These are phyloP conservation scores for Luffia ferchaultella DNA, from an alignment of 2,888 invertebrate species.

Conservation along the genomic window DNA sequence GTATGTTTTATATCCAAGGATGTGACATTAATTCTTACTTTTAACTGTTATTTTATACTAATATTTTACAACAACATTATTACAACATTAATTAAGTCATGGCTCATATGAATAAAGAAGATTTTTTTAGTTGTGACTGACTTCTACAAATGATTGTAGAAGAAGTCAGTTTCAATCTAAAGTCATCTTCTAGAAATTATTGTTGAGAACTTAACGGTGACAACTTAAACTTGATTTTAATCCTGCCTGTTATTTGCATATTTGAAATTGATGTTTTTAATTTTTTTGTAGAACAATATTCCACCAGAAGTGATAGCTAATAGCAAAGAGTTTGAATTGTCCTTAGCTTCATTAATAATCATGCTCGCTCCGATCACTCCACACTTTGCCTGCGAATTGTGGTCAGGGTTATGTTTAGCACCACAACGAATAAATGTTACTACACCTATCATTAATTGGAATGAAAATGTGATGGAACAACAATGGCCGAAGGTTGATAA, in stretches of 20 bases:
- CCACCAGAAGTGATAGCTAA: conserved; percentile 68
- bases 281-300: conserved; percentile 60
- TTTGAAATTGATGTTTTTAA: neutral
- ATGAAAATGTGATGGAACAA: conserved; percentile 76
- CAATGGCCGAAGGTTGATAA: conserved; percentile 80
- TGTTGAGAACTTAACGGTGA: too few relatives aligned
- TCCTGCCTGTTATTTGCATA: too few relatives aligned
- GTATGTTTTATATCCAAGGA: conserved; percentile 61
- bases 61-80: too few relatives aligned
- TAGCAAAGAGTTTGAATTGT: conserved; percentile 78
- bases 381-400: conserved; percentile 90
- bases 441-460: conserved; percentile 68
- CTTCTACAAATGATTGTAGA: too few relatives aligned
- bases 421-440: conserved; percentile 61
- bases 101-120: too few relatives aligned
- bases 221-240: too few relatives aligned
- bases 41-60: neutral
- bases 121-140: too few relatives aligned
- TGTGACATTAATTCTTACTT: neutral
- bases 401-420: conserved; percentile 78
- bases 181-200: too few relatives aligned
- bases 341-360: conserved; percentile 81
- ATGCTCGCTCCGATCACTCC: conserved; percentile 91
- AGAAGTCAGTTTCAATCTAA: too few relatives aligned
- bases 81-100: too few relatives aligned